Percentiles rank a stretch among this genome's conserved stretches.
These are phyloP conservation scores for Sylvia borin DNA, from an alignment of 2,797 vertebrate species.

Conservation along the genomic window DNA sequence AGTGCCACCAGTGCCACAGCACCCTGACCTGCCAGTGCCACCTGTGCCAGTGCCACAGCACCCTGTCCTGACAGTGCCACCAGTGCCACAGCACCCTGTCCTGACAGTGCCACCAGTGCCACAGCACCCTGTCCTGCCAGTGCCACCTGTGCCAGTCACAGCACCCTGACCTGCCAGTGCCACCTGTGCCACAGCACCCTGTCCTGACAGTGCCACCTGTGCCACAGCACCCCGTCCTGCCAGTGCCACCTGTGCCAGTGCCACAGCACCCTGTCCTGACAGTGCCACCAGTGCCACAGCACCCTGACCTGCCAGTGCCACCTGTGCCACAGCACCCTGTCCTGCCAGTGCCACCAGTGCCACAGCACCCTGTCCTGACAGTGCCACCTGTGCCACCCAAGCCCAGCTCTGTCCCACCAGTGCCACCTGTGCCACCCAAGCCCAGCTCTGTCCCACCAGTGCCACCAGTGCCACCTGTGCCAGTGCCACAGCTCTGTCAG, in stretches of 20 bases:
- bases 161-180: no score
- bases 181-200: no score
- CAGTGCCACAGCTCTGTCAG: not conserved
- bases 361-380: no score
- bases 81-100: no score
- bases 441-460: rapidly evolving
- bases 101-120: no score
- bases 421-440: not conserved
- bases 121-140: not conserved
- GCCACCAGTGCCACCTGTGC: no score
- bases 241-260: not conserved
- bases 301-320: not conserved
- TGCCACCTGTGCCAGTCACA: not conserved
- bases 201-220: no score
- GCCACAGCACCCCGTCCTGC: no score
- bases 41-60: no score
- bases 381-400: not conserved
- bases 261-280: no score
- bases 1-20: no score
- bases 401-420: not conserved
- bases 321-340: rapidly evolving
- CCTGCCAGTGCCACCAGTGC: not conserved
- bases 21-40: no score
- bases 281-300: not conserved
- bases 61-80: not conserved